Conservation (phyloP, 2,888 invertebrate genomes). For the Amiota communis region DNA sequence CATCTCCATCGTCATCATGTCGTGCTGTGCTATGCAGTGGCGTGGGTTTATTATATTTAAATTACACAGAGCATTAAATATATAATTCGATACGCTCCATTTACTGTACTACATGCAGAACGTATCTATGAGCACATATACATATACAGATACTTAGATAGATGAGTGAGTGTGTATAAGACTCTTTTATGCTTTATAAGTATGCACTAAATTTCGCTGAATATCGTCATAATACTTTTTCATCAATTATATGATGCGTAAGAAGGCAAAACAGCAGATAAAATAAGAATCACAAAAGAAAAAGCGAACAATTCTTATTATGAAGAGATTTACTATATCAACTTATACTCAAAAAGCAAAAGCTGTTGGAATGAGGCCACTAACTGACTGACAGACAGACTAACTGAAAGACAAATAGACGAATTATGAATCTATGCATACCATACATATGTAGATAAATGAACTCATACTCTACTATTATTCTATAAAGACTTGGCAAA, state of each 20-base stretch:
- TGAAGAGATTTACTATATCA: slow-evolving; percentile 64
- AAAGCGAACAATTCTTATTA: slow-evolving; percentile 40
- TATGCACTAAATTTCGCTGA: slow-evolving; percentile 54
- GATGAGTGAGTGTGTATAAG: not conserved
- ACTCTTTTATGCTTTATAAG: slow-evolving; percentile 13
- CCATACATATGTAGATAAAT: not conserved
- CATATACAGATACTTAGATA: not conserved
- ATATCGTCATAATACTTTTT: slow-evolving; percentile 67
- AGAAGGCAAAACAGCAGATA: slow-evolving; percentile 46
- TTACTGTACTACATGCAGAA: slow-evolving; percentile 37
- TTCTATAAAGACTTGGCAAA: slow-evolving; percentile 55
- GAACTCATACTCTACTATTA: not conserved
- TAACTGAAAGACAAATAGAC: not conserved
- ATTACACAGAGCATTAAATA: slow-evolving; percentile 65
- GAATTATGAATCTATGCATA: not conserved
- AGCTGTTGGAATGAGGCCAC: slow-evolving; percentile 34
- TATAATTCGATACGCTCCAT: slow-evolving; percentile 65
- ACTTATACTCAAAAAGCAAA: slow-evolving; percentile 16
- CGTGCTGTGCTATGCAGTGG: slow-evolving; percentile 41
- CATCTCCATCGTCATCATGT: too few relatives aligned
- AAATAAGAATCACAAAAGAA: not conserved
- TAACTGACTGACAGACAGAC: slow-evolving; percentile 28
- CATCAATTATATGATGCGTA: slow-evolving; percentile 70
- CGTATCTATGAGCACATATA: slow-evolving; percentile 47
- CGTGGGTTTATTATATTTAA: slow-evolving; percentile 53